Evolutionary conservation across 2,113 vertebrate species (phyloP).

Genomic region (Gymnobelideus leadbeateri): DNA sequence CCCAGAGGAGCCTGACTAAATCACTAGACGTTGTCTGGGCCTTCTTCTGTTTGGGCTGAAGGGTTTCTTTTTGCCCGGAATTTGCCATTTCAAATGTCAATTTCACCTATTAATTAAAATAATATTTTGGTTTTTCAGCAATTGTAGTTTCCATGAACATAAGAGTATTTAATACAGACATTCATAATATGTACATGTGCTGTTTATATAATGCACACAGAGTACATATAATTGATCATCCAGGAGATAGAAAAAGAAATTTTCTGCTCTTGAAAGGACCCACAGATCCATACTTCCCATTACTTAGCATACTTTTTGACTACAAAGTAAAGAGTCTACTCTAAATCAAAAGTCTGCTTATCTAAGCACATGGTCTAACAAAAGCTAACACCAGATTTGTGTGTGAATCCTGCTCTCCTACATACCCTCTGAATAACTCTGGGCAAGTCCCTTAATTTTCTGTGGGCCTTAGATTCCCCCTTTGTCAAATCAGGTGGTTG

Average conservation of each 20-base stretch:
- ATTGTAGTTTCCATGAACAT: neutral
- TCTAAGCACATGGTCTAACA: neutral
- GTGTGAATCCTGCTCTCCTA: neutral
- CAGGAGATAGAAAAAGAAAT: neutral
- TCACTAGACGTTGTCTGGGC: slow-evolving; percentile 85
- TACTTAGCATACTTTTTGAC: neutral
- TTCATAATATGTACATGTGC: neutral
- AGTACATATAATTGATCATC: neutral
- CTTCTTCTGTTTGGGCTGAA: slow-evolving; percentile 74
- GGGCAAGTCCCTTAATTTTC: neutral
- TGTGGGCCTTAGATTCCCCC: neutral
- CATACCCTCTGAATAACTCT: neutral
- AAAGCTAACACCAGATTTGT: neutral
- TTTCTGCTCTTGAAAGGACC: neutral
- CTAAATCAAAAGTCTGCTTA: neutral
- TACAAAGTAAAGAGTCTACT: neutral
- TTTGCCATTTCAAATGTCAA: slow-evolving; percentile 92
- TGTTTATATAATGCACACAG: neutral
- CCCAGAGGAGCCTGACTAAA: slow-evolving; percentile 91
- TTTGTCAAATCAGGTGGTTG: neutral
- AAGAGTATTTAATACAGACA: neutral
- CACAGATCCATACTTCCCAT: neutral
- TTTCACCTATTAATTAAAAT: slow-evolving; percentile 88
- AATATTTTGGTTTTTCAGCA: slow-evolving; percentile 18
- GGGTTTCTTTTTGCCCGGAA: slow-evolving; percentile 75